These are phyloP conservation scores for Hycleus cichorii DNA, from an alignment of 1,140 invertebrate species.

Conservation along the genomic window DNA sequence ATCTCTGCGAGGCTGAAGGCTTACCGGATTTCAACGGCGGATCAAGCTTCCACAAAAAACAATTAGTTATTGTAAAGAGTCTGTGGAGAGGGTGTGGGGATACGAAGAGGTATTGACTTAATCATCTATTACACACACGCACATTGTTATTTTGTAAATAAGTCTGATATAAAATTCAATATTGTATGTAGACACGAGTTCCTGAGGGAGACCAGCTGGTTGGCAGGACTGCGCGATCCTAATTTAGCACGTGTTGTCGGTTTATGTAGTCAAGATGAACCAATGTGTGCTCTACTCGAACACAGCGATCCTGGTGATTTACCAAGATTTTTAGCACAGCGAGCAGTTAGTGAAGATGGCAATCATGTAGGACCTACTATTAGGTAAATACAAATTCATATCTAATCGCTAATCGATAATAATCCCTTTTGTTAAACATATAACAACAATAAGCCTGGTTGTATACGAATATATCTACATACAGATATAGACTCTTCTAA, in stretches of 20 bases:
- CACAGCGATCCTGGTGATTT: slow-evolving; percentile 79
- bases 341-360: slow-evolving; percentile 32
- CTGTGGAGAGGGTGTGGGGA: slow-evolving; percentile 62
- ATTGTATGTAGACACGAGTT: slow-evolving; percentile 64
- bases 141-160: neutral
- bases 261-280: slow-evolving; percentile 71
- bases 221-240: slow-evolving; percentile 71
- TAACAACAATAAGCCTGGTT: no score
- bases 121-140: neutral
- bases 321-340: slow-evolving; percentile 61
- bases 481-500: no score
- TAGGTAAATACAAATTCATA: slow-evolving; percentile 25
- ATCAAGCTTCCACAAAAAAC: slow-evolving; percentile 53
- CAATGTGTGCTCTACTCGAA: slow-evolving; percentile 77
- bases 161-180: neutral
- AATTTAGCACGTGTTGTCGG: slow-evolving; percentile 79
- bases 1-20: slow-evolving; percentile 66
- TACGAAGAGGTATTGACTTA: slow-evolving; percentile 48
- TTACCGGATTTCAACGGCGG: slow-evolving; percentile 55
- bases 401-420: no score
- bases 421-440: no score
- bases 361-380: slow-evolving; percentile 32
- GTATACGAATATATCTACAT: no score
- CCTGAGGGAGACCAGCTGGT: slow-evolving; percentile 72
- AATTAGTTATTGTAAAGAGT: slow-evolving; percentile 66